Percentiles rank a stretch among this genome's conserved stretches.
These are phyloP conservation scores for Rousettus leschenaultii DNA, from an alignment of 2,113 vertebrate species.

Conservation along the genomic window DNA sequence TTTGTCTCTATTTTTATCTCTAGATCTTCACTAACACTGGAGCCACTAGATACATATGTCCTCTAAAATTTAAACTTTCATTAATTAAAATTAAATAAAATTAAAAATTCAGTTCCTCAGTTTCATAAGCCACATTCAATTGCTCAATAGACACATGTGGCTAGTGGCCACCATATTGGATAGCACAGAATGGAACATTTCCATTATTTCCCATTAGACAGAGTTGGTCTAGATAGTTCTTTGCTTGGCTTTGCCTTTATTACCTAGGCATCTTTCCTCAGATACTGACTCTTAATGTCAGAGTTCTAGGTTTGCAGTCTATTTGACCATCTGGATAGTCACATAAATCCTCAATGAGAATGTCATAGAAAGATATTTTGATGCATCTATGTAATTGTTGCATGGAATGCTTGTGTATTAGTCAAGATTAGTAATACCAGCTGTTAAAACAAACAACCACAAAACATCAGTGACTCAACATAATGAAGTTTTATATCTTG, in stretches of 20 bases:
- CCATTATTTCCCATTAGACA: background rate
- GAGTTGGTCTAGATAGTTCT: background rate
- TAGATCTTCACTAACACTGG: background rate
- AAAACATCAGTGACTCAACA: background rate
- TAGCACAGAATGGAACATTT: background rate
- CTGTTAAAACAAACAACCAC: background rate
- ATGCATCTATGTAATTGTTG: background rate
- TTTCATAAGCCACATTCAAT: background rate
- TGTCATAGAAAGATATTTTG: background rate
- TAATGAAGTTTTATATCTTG: background rate
- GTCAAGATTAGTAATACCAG: background rate
- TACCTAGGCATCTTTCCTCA: background rate
- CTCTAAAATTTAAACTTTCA: background rate
- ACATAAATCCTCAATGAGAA: background rate
- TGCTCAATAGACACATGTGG: background rate
- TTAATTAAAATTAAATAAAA: background rate
- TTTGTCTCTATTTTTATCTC: background rate
- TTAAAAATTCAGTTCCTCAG: background rate
- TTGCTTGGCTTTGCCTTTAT: background rate
- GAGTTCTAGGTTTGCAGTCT: background rate
- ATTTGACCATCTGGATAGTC: background rate
- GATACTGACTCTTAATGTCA: background rate
- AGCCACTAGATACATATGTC: background rate
- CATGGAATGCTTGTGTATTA: background rate
- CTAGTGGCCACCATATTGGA: background rate